Base-by-base conservation (phyloP, 2,113 vertebrate genomes). In the Pseudorasbora parva region DNA sequence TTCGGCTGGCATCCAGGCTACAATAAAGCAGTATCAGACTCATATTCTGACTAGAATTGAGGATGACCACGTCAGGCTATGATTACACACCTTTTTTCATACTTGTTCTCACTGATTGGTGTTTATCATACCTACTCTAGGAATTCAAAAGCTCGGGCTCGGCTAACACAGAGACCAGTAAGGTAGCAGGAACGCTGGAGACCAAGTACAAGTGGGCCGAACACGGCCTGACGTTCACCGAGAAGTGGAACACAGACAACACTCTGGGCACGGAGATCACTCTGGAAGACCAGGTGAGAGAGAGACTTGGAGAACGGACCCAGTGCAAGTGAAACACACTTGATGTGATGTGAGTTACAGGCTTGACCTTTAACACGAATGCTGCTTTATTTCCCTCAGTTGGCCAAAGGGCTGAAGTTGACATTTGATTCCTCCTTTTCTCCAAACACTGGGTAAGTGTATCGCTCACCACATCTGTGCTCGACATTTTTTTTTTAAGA, bases 241-340 rank as follows among this genome's bases (percentile, higher is more conserved):
- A 99, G 79, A 99, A 98, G 87, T 99, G 98, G 98, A 99, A 99
- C 93, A 99, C 98, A 0, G 97, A 99, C 90, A 99, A 99, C 92
- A 99, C 97, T 0, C 92, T 99, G 12, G 96, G 97, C 76, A 99
- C 97, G 0, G 98, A 98, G 93, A 96, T 99, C 87, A 97, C 96
- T 11, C 83, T 99, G 37, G 97, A 99, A 86, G 95, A 97, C 79
- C 93, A 96, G 96, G 96, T 97, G 91, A 87, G 15, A 27, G 91
- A 87, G 15, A 27, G 51, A 89, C 89, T 71, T 92, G 88, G 1
- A 8, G 0, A 5, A 8, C 43, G 7, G 69, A 47, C 19, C 71
- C 51, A 8, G 51, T 1, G 2, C 51, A 54, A 17, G 21, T 21
- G 2, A 47, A 47, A 47, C 9, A 7, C 9, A 9, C 45, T 30